phyloP scores from a whole-genome alignment of 2,113 vertebrate genomes.

The Euleptes europaea region DNA sequence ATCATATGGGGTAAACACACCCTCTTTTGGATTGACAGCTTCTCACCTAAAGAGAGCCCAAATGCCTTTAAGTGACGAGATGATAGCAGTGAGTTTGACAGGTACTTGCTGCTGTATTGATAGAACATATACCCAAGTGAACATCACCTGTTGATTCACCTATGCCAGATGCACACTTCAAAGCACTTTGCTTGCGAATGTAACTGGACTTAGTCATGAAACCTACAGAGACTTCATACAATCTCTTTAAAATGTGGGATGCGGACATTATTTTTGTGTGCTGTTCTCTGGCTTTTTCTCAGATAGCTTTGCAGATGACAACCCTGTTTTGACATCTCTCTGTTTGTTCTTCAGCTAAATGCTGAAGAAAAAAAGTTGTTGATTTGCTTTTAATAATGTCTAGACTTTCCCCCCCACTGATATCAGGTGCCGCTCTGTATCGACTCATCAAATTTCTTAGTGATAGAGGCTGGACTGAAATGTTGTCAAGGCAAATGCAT shows the following conservation, averaged over 20 bases:
- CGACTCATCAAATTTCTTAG: slow-evolving; percentile 94
- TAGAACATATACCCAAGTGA: not conserved
- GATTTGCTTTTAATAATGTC: not conserved
- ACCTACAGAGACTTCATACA: not conserved
- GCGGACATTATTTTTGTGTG: not conserved
- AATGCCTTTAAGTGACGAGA: not conserved
- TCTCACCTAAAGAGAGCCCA: not conserved
- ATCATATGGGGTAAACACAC: not conserved
- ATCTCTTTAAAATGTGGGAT: not conserved
- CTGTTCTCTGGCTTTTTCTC: not conserved
- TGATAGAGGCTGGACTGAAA: slow-evolving; percentile 94
- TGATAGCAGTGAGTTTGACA: not conserved
- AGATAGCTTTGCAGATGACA: not conserved
- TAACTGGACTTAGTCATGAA: not conserved
- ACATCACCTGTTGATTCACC: not conserved
- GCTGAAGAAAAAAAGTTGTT: not conserved
- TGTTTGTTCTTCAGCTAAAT: not conserved
- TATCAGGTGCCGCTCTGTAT: slow-evolving; percentile 93
- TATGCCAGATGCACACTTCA: not conserved
- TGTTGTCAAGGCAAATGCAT: slow-evolving; percentile 97
- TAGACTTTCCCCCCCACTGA: not conserved
- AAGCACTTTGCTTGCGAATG: not conserved
- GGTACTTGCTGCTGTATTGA: not conserved
- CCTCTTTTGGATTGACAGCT: not conserved
- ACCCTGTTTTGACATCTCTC: not conserved